Base-by-base conservation (phyloP, 1,140 invertebrate species). In the Vanessa atalanta region DNA sequence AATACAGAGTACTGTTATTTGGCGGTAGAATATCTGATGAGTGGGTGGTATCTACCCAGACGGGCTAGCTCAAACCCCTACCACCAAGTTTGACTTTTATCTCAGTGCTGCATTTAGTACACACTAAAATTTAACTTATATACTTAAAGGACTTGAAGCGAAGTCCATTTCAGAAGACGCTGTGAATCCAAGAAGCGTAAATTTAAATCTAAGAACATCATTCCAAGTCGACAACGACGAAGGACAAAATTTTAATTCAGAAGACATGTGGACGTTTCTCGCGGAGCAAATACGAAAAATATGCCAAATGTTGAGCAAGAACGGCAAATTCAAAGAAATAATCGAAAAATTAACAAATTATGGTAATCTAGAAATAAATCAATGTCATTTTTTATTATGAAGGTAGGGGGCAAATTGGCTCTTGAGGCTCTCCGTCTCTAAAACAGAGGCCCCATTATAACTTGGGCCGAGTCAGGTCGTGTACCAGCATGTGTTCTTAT, bases 201-300 rank as follows among this genome's bases (percentile, higher is more conserved):
- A 73, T 31, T n/a, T 73, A 47, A 66, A 66, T 8, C 48, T 73
- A 20, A 66, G 69, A 55, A 68, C 72, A 12, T 68, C 72, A 6
- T 48, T 73, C 9, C 20, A 64, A 47, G 47, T 73, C 16, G 57
- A 73, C 55, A 66, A 65, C 3, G 53, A 51, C 11, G 65, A 68
- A 15, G 13, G 50, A 16, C 31, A 61, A 37, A 73, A 73, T 47
- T 51, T 47, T 6, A 14, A 31, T 4, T 68, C 64, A 2, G 12
- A 67, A 1, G 53, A 63, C 9, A 68, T 65, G 69, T 55, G 68
- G 14, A 47, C 26, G 6, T 20, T 20, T 50, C 64, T 73, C 13
- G 16, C 65, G n/a, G 66, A 69, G 23, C 26, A 68, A 68, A 50
- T 73, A 20, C 20, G 37, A 20, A 16, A 73, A 63, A 43, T 65